Evolutionary conservation across 2,797 vertebrate species (phyloP), one percentile per base, ranked within the genome.

Genomic region (Delichon dasypus): DNA sequence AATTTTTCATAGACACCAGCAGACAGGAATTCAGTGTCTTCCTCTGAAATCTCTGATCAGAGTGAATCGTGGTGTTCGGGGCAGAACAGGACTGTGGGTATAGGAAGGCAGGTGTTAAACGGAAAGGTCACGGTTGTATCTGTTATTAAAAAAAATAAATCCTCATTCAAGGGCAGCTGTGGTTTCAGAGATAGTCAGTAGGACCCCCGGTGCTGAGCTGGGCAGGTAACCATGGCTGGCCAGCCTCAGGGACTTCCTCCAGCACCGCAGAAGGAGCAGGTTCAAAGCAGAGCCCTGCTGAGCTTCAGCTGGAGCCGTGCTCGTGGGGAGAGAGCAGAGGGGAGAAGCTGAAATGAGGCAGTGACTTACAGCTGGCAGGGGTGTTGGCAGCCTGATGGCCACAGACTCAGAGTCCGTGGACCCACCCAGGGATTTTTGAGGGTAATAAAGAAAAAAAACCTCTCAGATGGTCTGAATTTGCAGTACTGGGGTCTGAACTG

Each of bases 61-160:
- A 97, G 93, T 2, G 0, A 72, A 70, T 89, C 34, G 5, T 77
- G 73, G 48, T 92, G 60, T 91, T 97, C 96, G 97, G 96, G 96
- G 96, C 94, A 74, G 90, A 74, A 51, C 32, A 97, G 93, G 71
- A 96, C 68, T 65, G 85, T 89, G 50, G 81, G 64, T 89, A 75
- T 32, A 94, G 88, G 42, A 85, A 94, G 91, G 57, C 67, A 72
- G 64, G 84, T 85, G 66, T 48, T 89, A 95, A 93, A 95, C 90
- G 81, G 93, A 97, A 97, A 97, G 94, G 97, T 98, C 97, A 97
- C 87, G 96, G 85, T 97, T 95, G 94, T 90, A 92, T 85, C 97
- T 98, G 95, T 97, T n/a, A 96, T 96, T 38, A 97, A 94, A 97
- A 97, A 96, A 29, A 62, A 97, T 95, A 97, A 98, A 79, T 88